Evolutionary conservation across 2,888 invertebrate species (phyloP).

Genomic region (Apotomis turbidana): DNA sequence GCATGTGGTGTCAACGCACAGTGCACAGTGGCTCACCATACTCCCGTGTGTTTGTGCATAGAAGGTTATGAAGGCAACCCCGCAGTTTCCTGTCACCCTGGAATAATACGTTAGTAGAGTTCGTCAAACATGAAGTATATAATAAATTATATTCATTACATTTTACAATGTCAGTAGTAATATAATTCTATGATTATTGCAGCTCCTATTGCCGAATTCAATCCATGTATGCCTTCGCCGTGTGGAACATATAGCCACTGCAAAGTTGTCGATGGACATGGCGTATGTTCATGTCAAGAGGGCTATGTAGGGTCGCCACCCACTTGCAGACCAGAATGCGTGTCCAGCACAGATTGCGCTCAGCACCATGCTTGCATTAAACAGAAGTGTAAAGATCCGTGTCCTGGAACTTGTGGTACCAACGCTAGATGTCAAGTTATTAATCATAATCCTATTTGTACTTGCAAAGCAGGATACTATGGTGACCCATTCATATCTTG

Average conservation of each 20-base stretch:
- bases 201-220: slow-evolving; percentile 75
- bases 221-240: slow-evolving; percentile 89
- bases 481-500: slow-evolving; percentile 92
- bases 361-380: slow-evolving; percentile 89
- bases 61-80: slow-evolving; percentile 92
- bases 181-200: slow-evolving; percentile 52
- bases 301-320: slow-evolving; percentile 91
- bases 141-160: background rate
- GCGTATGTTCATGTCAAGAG: slow-evolving; percentile 90
- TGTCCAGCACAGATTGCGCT: slow-evolving; percentile 89
- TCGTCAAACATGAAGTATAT: background rate
- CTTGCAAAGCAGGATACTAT: slow-evolving; percentile 88
- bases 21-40: slow-evolving; percentile 92
- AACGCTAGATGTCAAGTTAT: slow-evolving; percentile 89
- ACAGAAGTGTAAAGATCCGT: slow-evolving; percentile 89
- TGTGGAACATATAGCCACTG: slow-evolving; percentile 92
- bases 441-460: slow-evolving; percentile 92
- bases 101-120: slow-evolving; percentile 71
- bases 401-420: slow-evolving; percentile 89
- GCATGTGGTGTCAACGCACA: slow-evolving; percentile 92
- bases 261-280: slow-evolving; percentile 87
- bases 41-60: slow-evolving; percentile 91
- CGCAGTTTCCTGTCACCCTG: slow-evolving; percentile 80
- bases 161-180: background rate
- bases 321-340: slow-evolving; percentile 90